These are phyloP conservation scores for Sceliomorpha sp. DNA, from an alignment of 2,888 invertebrate species.

Conservation along the genomic window DNA sequence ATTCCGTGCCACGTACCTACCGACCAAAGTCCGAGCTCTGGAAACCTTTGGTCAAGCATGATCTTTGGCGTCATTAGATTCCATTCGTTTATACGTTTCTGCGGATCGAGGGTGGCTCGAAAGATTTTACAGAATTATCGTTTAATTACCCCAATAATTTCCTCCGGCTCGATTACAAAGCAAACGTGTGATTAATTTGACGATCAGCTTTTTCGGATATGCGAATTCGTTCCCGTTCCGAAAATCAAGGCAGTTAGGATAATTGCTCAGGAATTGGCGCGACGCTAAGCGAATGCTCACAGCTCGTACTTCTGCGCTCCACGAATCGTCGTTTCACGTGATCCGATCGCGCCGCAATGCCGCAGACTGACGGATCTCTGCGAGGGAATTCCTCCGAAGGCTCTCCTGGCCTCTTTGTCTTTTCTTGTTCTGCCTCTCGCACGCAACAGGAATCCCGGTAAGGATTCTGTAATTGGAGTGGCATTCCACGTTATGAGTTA, in stretches of 20 bases:
- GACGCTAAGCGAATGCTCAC: constrained; percentile 60
- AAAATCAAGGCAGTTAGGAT: no score
- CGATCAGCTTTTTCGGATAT: no score
- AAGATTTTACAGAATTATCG: no score
- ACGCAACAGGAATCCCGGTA: constrained; percentile 31
- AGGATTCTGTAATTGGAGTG: constrained; percentile 72
- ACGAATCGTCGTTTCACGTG: constrained; percentile 69
- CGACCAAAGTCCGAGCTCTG: constrained; percentile 38
- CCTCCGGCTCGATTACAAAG: no score
- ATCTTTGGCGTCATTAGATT: constrained; percentile 29
- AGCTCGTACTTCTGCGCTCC: constrained; percentile 32
- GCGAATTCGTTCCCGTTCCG: no score
- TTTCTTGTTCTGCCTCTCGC: constrained; percentile 47
- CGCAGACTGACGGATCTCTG: constrained; percentile 73
- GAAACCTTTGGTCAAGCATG: constrained; percentile 37
- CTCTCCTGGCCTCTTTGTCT: constrained; percentile 56
- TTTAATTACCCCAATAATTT: no score
- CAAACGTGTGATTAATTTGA: no score
- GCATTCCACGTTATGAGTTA: constrained; percentile 78
- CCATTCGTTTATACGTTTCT: no score
- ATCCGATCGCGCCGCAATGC: constrained; percentile 72
- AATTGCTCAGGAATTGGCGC: constrained; percentile 53
- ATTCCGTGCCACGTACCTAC: constrained; percentile 38
- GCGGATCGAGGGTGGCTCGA: no score
- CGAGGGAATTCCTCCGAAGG: constrained; percentile 59